Conservation (phyloP, 2,797 vertebrate genomes). For the Neosalanx taihuensis region DNA sequence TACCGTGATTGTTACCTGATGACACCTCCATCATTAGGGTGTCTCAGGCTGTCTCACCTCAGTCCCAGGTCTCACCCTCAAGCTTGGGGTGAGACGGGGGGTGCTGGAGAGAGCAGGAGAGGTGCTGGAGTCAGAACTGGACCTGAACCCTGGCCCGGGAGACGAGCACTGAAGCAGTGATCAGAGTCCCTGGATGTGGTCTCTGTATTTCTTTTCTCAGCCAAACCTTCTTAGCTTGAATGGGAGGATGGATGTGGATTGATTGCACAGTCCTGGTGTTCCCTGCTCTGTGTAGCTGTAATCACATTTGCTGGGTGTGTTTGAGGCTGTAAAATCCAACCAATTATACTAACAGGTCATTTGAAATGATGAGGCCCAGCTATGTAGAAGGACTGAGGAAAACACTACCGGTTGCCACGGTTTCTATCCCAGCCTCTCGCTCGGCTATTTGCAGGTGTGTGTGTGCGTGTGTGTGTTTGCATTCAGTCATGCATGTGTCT, state of each 20-base stretch:
- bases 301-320: background rate
- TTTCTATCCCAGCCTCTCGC: background rate
- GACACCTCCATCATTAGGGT: background rate
- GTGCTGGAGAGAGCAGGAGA: background rate
- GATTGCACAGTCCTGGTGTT: too few relatives aligned
- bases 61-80: too few relatives aligned
- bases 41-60: too few relatives aligned
- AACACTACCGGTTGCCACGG: background rate
- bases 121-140: background rate
- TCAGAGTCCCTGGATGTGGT: background rate
- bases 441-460: background rate
- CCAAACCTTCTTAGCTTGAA: too few relatives aligned
- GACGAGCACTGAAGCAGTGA: too few relatives aligned
- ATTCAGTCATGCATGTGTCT: slow-evolving; percentile 9
- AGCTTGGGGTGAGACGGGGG: background rate
- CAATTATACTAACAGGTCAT: background rate
- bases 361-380: background rate
- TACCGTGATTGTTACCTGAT: too few relatives aligned
- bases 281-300: background rate
- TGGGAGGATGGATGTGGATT: too few relatives aligned
- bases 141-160: background rate
- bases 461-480: slow-evolving; percentile 7
- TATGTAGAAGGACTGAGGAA: background rate
- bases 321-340: too few relatives aligned
- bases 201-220: background rate